Percentiles rank a stretch among this genome's conserved stretches.
Conservation (phyloP, 2,113 vertebrate species). For the Brienomyrus longianalis region DNA sequence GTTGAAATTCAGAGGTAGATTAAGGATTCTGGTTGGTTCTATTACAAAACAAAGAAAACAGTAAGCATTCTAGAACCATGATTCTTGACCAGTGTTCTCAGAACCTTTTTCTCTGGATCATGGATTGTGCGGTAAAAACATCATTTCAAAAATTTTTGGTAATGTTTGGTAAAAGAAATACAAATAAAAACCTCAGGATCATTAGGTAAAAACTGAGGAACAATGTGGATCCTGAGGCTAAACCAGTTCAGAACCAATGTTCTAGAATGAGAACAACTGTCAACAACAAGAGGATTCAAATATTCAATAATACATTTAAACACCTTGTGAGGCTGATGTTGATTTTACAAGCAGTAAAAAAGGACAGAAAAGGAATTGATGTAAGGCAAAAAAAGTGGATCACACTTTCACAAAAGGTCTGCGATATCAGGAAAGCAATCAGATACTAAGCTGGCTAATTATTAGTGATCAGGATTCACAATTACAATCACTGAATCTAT, state of each 20-base stretch:
- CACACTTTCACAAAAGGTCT: not conserved
- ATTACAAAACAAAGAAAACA: constrained; percentile 14
- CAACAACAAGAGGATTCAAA: not conserved
- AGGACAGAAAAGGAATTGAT: not conserved
- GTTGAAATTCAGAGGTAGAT: constrained; percentile 81
- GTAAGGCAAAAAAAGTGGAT: not conserved
- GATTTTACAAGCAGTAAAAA: not conserved
- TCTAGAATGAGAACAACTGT: not conserved
- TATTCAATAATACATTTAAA: not conserved
- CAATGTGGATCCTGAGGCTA: not conserved
- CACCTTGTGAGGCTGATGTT: not conserved
- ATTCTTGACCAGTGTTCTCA: not conserved
- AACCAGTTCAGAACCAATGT: not conserved
- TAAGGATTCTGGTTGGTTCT: constrained; percentile 80
- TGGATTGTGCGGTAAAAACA: not conserved
- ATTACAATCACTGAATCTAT: not conserved
- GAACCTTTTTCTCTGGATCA: not conserved
- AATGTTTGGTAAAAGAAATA: not conserved
- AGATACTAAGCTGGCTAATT: not conserved
- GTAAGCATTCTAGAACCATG: not conserved
- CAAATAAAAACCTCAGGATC: not conserved
- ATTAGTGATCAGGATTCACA: not conserved
- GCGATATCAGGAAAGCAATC: not conserved
- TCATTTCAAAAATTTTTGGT: not conserved
- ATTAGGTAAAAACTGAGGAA: not conserved